Base-by-base conservation (phyloP, 1,140 invertebrate species). In the Bombus affinis region DNA sequence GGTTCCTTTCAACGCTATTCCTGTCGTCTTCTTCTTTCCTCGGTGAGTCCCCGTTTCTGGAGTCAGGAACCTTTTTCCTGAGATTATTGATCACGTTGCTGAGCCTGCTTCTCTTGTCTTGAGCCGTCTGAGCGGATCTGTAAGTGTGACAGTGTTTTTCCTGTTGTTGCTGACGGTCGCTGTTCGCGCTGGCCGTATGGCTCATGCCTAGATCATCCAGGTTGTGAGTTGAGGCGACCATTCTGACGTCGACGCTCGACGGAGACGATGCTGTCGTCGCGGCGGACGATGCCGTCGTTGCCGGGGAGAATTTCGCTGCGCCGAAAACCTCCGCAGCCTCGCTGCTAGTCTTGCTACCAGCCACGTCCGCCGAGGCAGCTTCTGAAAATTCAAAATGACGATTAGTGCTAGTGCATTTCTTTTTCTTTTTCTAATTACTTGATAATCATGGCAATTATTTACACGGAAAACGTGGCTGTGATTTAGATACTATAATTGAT, bases 1-100 rank as follows among this genome's bases (percentile, higher is more conserved):
- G 89, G 57, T 95, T 95, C 22, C 90, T 89, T 75, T 94, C 94
- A 3, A 94, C 92, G 77, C 90, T 93, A 74, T 88, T 94, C 42
- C 93, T 84, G 1, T 71, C 92, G 47, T 93, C 92, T 72, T 94
- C 91, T 4, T 91, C 86, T 62, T 90, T 85, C 44, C 83, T 83
- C 0, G 76, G 68, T 6, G 90, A 90, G 12, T 88, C 86, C 0
- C 73, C 74, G 25, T 25, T 92, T 73, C 53, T 86, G 0, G 81
- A 37, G 53, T 92, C 91, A 1, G 94, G 95, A 0, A 94, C 94
- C 84, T 95, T 95, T 42, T 94, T 95, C 6, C 91, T 91, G 1
- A 95, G 81, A 74, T 95, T 95, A 87, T 94, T 94, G 66, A 95
- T 95, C 22, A 95, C 94, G 88, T 95, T 95, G 86, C 94, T 95